Evolutionary conservation across 2,888 invertebrate genomes (phyloP).

Genomic region (Drosophila demipolita): DNA sequence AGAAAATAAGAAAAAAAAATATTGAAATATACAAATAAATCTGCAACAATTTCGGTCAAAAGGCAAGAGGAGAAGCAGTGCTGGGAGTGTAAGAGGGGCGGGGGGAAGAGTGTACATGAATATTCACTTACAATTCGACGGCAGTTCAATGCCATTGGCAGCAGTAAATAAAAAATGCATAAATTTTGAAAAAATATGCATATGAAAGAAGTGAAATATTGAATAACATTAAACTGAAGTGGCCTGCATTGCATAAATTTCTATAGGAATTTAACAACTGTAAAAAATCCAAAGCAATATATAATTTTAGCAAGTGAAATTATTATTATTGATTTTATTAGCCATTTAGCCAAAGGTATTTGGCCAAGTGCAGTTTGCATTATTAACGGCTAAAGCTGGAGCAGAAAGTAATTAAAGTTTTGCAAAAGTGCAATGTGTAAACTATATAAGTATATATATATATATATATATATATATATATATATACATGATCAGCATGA

Average conservation of each 20-base stretch:
- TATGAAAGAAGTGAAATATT: conserved; percentile 1
- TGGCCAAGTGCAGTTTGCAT: not conserved
- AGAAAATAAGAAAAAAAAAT: not conserved
- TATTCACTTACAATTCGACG: not conserved
- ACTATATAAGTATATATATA: not conserved
- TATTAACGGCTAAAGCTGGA: not conserved
- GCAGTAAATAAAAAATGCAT: not conserved
- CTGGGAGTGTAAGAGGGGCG: not conserved
- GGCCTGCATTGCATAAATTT: conserved; percentile 7
- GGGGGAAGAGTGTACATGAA: not conserved
- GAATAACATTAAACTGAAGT: conserved; percentile 17
- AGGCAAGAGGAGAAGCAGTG: not conserved
- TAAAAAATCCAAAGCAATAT: not conserved
- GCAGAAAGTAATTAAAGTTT: not conserved
- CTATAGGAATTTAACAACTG: not conserved
- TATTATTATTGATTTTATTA: not conserved
- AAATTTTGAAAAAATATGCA: not conserved
- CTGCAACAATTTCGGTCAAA: conserved; percentile 1
- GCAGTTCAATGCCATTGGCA: conserved; percentile 63
- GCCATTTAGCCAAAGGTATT: not conserved
- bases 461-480: not conserved
- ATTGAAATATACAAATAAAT: conserved; percentile 1
- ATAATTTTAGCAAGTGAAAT: not conserved
- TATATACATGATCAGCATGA: not conserved
- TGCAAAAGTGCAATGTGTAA: not conserved